Evolutionary conservation across 2,888 invertebrate species (phyloP), one percentile per base, ranked within the genome.

Genomic region (Tortricodes alternella): DNA sequence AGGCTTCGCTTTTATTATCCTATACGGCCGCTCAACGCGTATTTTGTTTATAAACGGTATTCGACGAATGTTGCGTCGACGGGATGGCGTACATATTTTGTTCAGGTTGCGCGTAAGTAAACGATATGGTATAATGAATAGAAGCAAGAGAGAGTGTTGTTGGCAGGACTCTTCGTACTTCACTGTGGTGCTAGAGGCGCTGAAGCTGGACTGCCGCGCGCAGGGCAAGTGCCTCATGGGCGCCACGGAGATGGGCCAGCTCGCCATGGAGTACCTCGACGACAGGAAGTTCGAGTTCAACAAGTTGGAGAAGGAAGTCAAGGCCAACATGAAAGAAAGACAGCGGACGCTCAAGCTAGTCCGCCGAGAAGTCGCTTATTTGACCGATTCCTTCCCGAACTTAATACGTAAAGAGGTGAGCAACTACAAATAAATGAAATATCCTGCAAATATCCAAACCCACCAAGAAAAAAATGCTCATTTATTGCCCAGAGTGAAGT

Each of bases 231-330:
- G 94, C 59, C 85, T 94, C 65, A 89, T 93, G 74, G 92, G 91
- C 16, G 92, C 93, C 0, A 94, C 93, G 0, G 90, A 92, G 67
- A 91, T 94, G 85, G 94, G 94, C 0, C 94, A 94, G 68, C 77
- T 94, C 1, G 94, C 93, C 0, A 91, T 92, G 64, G 94, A 94
- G 70, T 93, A 94, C 71, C 79, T 94, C 19, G 93, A 94, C 49
- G 93, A 94, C 62, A 83, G 93, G 48, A 92, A 92, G 60, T 90
- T 88, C 44, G 93, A 93, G 65, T 94, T 92, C 69, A 91, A 89
- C 64, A 87, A 85, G 46, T 71, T 94, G 60, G 92, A 93, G 64
- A 83, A 84, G 46, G 89, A 92, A 50, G 92, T 94, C 37, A 93
- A 93, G 76, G 81, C 80, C 2, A 93, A 93, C 64, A 93, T 94